Conservation (phyloP, 37 sponge, comb jelly and placozoan genomes). For the Geodia barretti region DNA sequence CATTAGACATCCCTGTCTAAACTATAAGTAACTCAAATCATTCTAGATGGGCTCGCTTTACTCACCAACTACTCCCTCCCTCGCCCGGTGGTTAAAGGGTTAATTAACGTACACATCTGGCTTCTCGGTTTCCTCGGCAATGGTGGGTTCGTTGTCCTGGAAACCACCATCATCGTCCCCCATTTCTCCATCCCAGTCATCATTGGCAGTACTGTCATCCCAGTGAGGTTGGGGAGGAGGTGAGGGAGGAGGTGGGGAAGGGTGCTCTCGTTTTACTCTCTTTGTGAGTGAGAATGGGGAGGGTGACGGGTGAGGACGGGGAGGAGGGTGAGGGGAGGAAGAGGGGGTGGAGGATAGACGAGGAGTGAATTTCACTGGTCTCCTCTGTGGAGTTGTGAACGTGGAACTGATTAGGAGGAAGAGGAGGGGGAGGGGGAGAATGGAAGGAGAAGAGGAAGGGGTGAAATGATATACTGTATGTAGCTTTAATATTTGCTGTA, state of each 20-base stretch:
- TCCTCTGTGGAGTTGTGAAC: not conserved
- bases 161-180: not conserved
- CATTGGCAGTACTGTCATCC: not conserved
- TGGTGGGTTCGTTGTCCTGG: too few species aligned
- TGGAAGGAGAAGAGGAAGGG: not conserved
- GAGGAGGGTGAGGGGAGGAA: not conserved
- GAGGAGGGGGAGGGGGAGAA: not conserved
- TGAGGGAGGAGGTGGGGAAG: slow-evolving; percentile 1
- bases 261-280: not conserved
- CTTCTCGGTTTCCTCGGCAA: not conserved
- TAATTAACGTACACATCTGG: not conserved
- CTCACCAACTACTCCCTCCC: too few species aligned
- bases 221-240: not conserved
- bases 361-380: not conserved
- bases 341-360: not conserved
- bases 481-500: too few species aligned
- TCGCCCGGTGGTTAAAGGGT: too few species aligned
- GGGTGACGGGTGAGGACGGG: not conserved
- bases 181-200: not conserved
- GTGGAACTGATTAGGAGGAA: too few species aligned
- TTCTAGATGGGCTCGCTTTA: too few species aligned
- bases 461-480: too few species aligned
- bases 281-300: not conserved
- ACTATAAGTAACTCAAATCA: too few species aligned
- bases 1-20: too few species aligned